Evolutionary conservation across 2,888 invertebrate genomes (phyloP).

Genomic region (Baccha elongata): DNA sequence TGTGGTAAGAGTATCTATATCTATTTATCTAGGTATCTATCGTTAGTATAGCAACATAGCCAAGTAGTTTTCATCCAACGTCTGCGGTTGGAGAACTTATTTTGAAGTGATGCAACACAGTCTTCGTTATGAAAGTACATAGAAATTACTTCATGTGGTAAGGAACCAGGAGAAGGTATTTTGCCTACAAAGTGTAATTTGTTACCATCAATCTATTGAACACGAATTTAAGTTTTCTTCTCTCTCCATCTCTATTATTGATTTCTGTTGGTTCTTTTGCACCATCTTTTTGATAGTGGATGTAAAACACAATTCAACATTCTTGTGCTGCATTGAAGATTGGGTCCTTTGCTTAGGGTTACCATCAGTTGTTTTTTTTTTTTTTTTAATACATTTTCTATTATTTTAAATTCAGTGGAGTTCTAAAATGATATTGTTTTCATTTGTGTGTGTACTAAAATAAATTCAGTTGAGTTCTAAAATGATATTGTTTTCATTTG

Average conservation of each 20-base stretch:
- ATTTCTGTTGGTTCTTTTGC: conserved; percentile 53
- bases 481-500: too few relatives aligned
- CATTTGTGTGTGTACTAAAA: too few relatives aligned
- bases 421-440: too few relatives aligned
- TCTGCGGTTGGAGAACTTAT: conserved; percentile 57
- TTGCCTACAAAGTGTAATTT: conserved; percentile 73
- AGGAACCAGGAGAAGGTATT: conserved; percentile 19
- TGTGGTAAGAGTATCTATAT: conserved; percentile 16
- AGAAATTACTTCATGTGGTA: conserved; percentile 8
- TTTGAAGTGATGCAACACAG: conserved; percentile 58
- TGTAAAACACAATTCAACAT: conserved; percentile 14
- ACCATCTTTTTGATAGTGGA: conserved; percentile 5
- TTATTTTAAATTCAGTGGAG: too few relatives aligned
- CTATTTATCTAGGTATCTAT: conserved; percentile 21
- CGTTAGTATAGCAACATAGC: not conserved
- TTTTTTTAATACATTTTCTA: too few relatives aligned
- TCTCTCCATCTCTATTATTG: conserved; percentile 45
- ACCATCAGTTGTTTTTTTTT: not conserved
- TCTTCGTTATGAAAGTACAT: conserved; percentile 11
- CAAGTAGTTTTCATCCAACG: not conserved
- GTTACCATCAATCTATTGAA: conserved; percentile 74
- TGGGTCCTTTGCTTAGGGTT: conserved; percentile 1
- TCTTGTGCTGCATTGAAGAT: conserved; percentile 28
- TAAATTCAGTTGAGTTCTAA: too few relatives aligned
- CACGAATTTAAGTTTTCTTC: conserved; percentile 62